A percentile compares a stretch with the other conserved stretches of the same genome.
Evolutionary conservation across 2,113 vertebrate species (phyloP).

Genomic region (Pholis gunnellus): DNA sequence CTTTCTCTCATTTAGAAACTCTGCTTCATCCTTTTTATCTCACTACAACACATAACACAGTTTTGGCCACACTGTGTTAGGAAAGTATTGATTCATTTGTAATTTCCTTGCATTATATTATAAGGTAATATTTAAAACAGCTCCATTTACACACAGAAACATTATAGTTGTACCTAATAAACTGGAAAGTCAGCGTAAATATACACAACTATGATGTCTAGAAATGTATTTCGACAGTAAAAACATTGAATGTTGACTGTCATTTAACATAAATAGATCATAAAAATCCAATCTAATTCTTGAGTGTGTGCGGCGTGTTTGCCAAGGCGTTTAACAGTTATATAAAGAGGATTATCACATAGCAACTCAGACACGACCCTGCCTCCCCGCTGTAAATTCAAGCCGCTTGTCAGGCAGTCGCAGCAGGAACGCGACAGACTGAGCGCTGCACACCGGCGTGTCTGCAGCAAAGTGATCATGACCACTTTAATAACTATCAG

Average conservation of each 20-base stretch:
- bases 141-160: background rate
- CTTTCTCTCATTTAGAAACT: constrained; percentile 48
- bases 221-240: constrained; percentile 4
- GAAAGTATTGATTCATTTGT: background rate
- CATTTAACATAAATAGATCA: constrained; percentile 47
- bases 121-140: background rate
- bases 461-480: constrained; percentile 59
- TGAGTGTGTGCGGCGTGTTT: constrained; percentile 18
- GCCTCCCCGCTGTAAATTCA: constrained; percentile 57
- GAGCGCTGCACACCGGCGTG: constrained; percentile 31
- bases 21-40: constrained; percentile 27
- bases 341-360: constrained; percentile 54
- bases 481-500: constrained; percentile 79
- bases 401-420: constrained; percentile 45
- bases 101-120: background rate
- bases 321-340: constrained; percentile 37
- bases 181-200: background rate
- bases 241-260: constrained; percentile 1
- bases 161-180: constrained; percentile 11
- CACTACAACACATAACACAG: background rate
- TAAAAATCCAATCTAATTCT: constrained; percentile 58
- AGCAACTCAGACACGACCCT: constrained; percentile 35
- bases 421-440: constrained; percentile 59
- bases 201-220: background rate
- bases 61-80: background rate